Evolutionary conservation across 1,140 invertebrate genomes (phyloP).

Genomic region (Aphaenogaster ashmeadi): DNA sequence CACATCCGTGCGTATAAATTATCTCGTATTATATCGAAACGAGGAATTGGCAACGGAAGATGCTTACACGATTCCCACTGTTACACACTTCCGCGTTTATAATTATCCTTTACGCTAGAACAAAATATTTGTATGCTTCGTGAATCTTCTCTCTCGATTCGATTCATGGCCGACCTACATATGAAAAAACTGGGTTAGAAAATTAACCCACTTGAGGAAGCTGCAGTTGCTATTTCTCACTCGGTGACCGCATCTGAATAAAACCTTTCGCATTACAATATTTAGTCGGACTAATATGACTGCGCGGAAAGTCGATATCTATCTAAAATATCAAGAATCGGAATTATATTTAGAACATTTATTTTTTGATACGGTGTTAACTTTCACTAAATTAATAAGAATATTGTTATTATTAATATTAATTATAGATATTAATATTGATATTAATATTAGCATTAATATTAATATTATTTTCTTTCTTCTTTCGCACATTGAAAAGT

Average conservation of each 20-base stretch:
- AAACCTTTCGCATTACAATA: constrained; percentile 33
- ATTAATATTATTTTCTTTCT: too few species aligned
- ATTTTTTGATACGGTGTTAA: not conserved
- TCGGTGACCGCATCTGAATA: constrained; percentile 4
- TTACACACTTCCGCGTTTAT: not conserved
- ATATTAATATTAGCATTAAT: not conserved
- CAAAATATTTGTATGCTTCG: not conserved
- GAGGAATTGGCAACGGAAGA: not conserved
- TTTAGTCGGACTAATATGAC: not conserved
- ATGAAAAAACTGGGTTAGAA: constrained; percentile 9
- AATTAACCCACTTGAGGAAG: constrained; percentile 17
- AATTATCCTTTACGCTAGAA: not conserved
- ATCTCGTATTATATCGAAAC: not conserved
- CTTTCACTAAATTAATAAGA: not conserved
- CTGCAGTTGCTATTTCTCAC: constrained; percentile 5
- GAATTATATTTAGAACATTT: not conserved
- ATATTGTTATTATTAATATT: constrained; percentile 11
- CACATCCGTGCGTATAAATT: not conserved
- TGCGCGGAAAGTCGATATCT: not conserved
- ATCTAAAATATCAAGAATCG: not conserved
- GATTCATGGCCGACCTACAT: not conserved
- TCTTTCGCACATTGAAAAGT: not conserved
- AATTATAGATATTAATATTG: not conserved
- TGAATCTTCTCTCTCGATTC: not conserved
- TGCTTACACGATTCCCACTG: too few species aligned